Evolutionary conservation across 2,113 vertebrate genomes (phyloP), one percentile per base, ranked within the genome.

Genomic region (Hyperoodon ampullatus): DNA sequence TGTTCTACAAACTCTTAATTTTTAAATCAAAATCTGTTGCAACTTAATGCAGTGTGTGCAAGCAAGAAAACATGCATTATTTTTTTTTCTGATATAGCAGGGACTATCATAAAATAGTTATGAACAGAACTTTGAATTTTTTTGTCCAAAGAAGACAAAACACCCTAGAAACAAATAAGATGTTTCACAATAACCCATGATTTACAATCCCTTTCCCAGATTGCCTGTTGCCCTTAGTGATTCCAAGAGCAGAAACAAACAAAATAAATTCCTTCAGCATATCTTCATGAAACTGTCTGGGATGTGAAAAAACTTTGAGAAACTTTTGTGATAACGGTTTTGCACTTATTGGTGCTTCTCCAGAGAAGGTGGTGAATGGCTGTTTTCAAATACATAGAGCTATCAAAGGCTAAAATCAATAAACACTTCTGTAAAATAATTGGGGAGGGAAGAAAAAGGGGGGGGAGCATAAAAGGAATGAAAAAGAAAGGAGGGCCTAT

Each of bases 271-370:
- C 80, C 96, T 97, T 96, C 95, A 93, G 95, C 95, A 96, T 97
- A 97, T 97, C 95, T 97, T 98, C 97, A 96, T 97, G 98, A 98
- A 98, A 92, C 97, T 97, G 97, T 97, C 97, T 94, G 74, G 53
- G 55, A 97, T 97, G 92, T 98, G 98, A 97, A 96, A 98, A 97
- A 97, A 97, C 93, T 98, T 97, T 98, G 96, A 98, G 97, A 96
- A 97, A 98, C 97, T 97, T 98, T 97, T 93, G 97, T 94, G 97
- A 97, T 98, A 97, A 98, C 97, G 95, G 97, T 96, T 97, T 97
- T 97, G 92, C 90, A 97, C 97, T 97, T 97, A 98, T 96, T 97
- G 98, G 95, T 97, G 84, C 94, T 97, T 97, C 95, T 97, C 93
- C 75, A 92, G 92, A 97, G 93, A 68, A 97, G 86, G 72, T 97